phyloP scores from a whole-genome alignment of 2,888 invertebrate species.

The Dinocampus coccinellae region DNA sequence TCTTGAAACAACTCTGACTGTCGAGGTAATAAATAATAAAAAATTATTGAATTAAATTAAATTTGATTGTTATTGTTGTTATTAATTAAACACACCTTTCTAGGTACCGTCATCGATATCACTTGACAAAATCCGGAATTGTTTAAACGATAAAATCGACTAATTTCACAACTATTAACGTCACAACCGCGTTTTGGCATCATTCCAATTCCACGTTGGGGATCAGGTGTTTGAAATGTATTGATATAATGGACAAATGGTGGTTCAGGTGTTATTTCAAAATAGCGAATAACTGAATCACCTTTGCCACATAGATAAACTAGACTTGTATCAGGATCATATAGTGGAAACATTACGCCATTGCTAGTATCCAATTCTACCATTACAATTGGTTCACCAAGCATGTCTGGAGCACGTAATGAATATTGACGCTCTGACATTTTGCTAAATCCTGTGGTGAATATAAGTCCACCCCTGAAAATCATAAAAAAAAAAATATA shows the following conservation, averaged over 20 bases:
- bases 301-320: constrained; percentile 97
- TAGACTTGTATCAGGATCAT: constrained; percentile 95
- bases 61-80: too few relatives aligned
- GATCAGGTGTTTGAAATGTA: constrained; percentile 97
- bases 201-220: constrained; percentile 96
- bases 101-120: constrained; percentile 97
- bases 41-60: constrained; percentile 15
- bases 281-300: constrained; percentile 96
- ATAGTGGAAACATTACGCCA: constrained; percentile 96
- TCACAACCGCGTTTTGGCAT: constrained; percentile 99
- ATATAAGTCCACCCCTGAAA: constrained; percentile 67
- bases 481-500: constrained; percentile 29
- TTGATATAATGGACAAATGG: constrained; percentile 97
- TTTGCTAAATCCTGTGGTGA: constrained; percentile 86
- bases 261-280: constrained; percentile 92
- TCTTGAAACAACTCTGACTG: constrained; percentile 96
- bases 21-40: constrained; percentile 22
- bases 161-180: constrained; percentile 93
- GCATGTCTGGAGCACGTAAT: constrained; percentile 89
- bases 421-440: constrained; percentile 99
- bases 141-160: constrained; percentile 95
- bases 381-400: constrained; percentile 90
- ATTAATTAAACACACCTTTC: constrained; percentile 77
- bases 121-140: constrained; percentile 95
- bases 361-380: constrained; percentile 95